Evolutionary conservation across 2,797 vertebrate species (phyloP).

Genomic region (Australoheros facetus): DNA sequence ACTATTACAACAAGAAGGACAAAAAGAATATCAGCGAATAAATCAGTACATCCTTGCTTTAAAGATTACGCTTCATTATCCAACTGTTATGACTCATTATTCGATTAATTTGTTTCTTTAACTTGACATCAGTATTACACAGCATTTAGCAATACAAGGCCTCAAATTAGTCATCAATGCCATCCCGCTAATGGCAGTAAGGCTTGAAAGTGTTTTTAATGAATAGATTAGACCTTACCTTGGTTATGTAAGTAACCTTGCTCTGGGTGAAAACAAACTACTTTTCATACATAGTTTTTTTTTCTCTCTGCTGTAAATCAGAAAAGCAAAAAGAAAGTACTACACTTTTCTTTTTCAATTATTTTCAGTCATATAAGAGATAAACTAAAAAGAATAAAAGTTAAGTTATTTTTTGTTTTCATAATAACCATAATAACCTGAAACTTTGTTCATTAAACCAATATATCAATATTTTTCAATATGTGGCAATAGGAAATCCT

Average conservation of each 20-base stretch:
- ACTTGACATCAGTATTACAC: background rate
- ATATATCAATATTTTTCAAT: background rate
- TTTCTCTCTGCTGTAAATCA: background rate
- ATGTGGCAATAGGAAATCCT: background rate
- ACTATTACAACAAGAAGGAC: background rate
- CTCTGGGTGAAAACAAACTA: background rate
- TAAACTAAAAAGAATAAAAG: too few species aligned
- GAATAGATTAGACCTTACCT: background rate
- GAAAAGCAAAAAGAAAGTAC: background rate
- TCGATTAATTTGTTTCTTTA: background rate
- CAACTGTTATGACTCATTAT: conserved; percentile 30
- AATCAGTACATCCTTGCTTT: background rate
- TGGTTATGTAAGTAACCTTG: background rate
- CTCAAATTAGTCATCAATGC: background rate
- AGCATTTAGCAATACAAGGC: background rate
- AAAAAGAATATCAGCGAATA: background rate
- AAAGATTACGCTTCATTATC: conserved; percentile 31
- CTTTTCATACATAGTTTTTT: background rate
- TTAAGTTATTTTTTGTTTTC: too few species aligned
- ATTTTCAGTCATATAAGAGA: background rate
- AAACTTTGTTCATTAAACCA: background rate
- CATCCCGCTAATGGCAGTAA: background rate
- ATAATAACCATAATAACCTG: too few species aligned
- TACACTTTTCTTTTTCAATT: background rate
- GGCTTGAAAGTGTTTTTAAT: background rate